Evolutionary conservation across 1,140 invertebrate species (phyloP).

Genomic region (Plectus sambesii): DNA sequence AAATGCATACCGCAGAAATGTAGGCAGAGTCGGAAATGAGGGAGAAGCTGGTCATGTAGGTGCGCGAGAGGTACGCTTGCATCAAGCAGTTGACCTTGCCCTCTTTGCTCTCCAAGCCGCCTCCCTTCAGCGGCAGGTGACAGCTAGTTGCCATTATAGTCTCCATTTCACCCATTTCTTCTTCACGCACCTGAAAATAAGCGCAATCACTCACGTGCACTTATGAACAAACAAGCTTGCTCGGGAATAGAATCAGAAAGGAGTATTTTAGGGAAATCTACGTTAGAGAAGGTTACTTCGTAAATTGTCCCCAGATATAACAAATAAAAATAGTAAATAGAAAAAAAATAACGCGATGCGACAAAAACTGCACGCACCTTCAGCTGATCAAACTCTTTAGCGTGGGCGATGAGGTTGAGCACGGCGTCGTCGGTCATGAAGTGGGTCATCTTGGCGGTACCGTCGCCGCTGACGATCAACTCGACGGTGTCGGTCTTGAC

Average conservation of each 20-base stretch:
- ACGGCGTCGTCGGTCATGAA: constrained; percentile 77
- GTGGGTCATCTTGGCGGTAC: constrained; percentile 53
- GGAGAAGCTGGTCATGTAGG: constrained; percentile 32
- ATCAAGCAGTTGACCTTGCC: constrained; percentile 96
- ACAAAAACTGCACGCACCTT: constrained; percentile 56
- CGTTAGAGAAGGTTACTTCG: too few relatives aligned
- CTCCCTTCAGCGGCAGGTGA: constrained; percentile 62
- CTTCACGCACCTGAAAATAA: constrained; percentile 70
- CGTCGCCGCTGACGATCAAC: constrained; percentile 61
- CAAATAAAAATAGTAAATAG: constrained; percentile 62
- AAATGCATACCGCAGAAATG: constrained; percentile 31
- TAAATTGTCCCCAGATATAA: too few relatives aligned
- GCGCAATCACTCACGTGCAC: too few relatives aligned
- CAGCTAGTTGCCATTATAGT: constrained; percentile 60
- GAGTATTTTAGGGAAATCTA: too few relatives aligned
- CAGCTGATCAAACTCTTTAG: constrained; percentile 88
- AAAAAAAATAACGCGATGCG: constrained; percentile 8
- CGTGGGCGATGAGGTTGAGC: constrained; percentile 71
- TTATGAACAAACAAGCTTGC: too few relatives aligned
- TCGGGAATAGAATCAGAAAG: background rate
- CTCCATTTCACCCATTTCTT: constrained; percentile 82
- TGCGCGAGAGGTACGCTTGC: constrained; percentile 55
- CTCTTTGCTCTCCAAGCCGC: constrained; percentile 71
- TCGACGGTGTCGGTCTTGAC: constrained; percentile 93
- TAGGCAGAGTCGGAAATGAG: constrained; percentile 31